Percentiles rank a stretch among this genome's conserved stretches.
Conservation (phyloP, 2,888 invertebrate genomes). For the Hirtodrosophila duncani region DNA sequence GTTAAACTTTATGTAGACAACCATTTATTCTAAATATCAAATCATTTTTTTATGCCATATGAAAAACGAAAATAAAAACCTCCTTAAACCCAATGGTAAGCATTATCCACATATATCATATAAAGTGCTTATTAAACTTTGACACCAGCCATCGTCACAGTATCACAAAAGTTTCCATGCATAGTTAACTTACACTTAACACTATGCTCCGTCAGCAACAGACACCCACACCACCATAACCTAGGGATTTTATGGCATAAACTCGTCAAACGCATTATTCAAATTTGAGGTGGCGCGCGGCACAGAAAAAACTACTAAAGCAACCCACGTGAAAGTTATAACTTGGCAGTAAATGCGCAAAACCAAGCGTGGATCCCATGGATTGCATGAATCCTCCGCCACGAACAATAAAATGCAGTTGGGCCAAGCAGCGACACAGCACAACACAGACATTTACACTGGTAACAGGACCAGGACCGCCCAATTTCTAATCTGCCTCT, state of each 20-base stretch:
- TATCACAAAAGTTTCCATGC: conserved; percentile 22
- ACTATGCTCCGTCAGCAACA: conserved; percentile 3
- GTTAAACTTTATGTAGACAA: no score
- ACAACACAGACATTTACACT: conserved; percentile 42
- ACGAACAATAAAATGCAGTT: conserved; percentile 64
- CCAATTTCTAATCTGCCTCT: neutral
- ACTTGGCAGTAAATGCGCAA: conserved; percentile 59
- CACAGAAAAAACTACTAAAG: conserved; percentile 42
- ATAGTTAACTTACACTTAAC: conserved; percentile 24
- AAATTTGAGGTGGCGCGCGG: conserved; percentile 7
- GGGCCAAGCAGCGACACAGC: conserved; percentile 14
- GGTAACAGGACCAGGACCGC: conserved; percentile 3
- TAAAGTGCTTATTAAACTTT: conserved; percentile 40
- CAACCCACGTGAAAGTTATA: conserved; percentile 61
- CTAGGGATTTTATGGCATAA: conserved; percentile 27
- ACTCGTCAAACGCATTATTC: conserved; percentile 20
- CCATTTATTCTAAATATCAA: no score
- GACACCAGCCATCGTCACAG: no score
- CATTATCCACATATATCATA: conserved; percentile 10
- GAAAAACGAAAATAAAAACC: no score
- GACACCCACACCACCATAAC: neutral
- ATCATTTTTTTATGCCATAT: no score
- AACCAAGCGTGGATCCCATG: conserved; percentile 52
- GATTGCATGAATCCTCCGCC: conserved; percentile 38
- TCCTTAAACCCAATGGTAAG: no score